A percentile compares a stretch with the other conserved stretches of the same genome.
Conservation (phyloP, 2,888 invertebrate genomes). For the Drosophila paucipuncta region DNA sequence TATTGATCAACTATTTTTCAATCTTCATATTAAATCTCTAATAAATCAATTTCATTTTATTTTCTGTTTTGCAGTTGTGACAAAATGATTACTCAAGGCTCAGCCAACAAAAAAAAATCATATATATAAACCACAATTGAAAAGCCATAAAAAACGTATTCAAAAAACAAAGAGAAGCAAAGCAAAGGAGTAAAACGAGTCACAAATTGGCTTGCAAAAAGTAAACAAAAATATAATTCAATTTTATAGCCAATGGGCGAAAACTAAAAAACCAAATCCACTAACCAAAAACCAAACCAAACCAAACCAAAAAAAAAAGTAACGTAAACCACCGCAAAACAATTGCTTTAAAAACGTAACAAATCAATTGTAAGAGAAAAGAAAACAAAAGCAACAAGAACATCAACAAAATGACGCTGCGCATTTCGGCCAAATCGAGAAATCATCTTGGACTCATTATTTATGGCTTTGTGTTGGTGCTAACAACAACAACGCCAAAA, state of each 20-base stretch:
- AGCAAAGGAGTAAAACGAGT: slow-evolving; percentile 8
- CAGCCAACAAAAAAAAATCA: background rate
- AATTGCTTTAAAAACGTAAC: slow-evolving; percentile 59
- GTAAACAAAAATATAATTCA: slow-evolving; percentile 55
- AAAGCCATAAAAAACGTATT: slow-evolving; percentile 23
- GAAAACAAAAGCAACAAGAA: slow-evolving; percentile 15
- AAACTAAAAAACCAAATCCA: slow-evolving; percentile 25
- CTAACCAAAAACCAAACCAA: slow-evolving; percentile 24
- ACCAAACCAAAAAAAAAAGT: slow-evolving; percentile 39
- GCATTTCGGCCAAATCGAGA: slow-evolving; percentile 84
- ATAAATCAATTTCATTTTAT: slow-evolving; percentile 3
- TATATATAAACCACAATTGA: slow-evolving; percentile 19
- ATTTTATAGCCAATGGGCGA: slow-evolving; percentile 46
- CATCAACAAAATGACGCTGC: slow-evolving; percentile 82
- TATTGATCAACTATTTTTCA: slow-evolving; percentile 9
- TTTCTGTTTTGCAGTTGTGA: slow-evolving; percentile 48
- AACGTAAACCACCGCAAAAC: slow-evolving; percentile 73
- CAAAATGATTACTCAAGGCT: slow-evolving; percentile 59
- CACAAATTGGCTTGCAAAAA: slow-evolving; percentile 50
- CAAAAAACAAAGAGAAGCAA: slow-evolving; percentile 12
- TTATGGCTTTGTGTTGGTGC: slow-evolving; percentile 83
- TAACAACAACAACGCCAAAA: slow-evolving; percentile 76
- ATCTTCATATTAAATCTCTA: background rate
- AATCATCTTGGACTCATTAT: slow-evolving; percentile 85
- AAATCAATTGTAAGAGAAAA: slow-evolving; percentile 27